phyloP scores from a whole-genome alignment of 1,140 invertebrate genomes.

The Aphelenchoides besseyi region DNA sequence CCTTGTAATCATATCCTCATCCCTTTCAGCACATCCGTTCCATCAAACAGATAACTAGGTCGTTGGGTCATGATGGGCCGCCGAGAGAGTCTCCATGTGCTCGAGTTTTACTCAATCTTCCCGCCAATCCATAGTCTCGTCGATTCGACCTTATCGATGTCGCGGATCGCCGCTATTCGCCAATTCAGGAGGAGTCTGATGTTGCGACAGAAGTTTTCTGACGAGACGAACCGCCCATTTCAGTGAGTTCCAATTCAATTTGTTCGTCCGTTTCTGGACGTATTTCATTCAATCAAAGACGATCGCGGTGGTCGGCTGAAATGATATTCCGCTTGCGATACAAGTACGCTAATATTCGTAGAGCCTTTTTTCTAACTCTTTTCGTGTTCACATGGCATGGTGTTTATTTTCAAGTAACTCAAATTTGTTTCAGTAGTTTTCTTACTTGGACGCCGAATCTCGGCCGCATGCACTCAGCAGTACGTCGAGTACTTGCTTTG shows the following conservation, averaged over 20 bases:
- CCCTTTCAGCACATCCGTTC: neutral
- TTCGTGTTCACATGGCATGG: too few species aligned
- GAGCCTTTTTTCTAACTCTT: too few species aligned
- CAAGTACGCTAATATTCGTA: too few species aligned
- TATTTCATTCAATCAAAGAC: neutral
- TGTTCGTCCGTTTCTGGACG: neutral
- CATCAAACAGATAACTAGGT: neutral
- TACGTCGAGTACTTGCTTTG: constrained; percentile 26
- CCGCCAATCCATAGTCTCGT: too few species aligned
- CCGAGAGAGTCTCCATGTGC: too few species aligned
- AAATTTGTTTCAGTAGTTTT: neutral
- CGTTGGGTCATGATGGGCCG: neutral
- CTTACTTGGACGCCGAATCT: neutral
- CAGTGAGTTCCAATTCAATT: neutral
- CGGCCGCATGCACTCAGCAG: constrained; percentile 21
- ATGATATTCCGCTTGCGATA: too few species aligned
- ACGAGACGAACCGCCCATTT: neutral
- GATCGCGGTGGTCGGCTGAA: neutral
- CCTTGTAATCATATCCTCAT: too few species aligned
- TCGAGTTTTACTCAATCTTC: neutral
- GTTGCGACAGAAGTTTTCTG: neutral
- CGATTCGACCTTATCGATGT: neutral
- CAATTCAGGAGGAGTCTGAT: neutral
- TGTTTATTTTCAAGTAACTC: too few species aligned
- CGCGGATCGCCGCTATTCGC: neutral